Base-by-base conservation (phyloP, 2,113 vertebrate species). In the Isichthys henryi region DNA sequence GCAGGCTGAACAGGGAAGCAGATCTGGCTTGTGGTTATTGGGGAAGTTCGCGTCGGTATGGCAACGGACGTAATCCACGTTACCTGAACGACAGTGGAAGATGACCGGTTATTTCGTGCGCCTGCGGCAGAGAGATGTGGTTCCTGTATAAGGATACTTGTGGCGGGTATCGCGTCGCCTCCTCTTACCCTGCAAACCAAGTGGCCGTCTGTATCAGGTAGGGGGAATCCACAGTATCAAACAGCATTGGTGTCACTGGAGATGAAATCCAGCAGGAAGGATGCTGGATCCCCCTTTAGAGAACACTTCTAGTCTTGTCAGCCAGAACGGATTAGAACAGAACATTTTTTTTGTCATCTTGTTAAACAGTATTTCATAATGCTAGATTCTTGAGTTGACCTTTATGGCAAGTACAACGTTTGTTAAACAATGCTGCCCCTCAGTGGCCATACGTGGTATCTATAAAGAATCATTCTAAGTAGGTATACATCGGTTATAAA, bases 391-490 rank as follows among this genome's bases (percentile, higher is more conserved):
- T 52, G 19, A 31, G 21, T 35, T 45, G 31, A 62, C 48, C 15
- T 11, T 77, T 15, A 17, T 27, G 21, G 53, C 17, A 45, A 58
- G 13, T 50, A 10, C 27, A 46, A 17, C 15, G 91, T 92, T 90
- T 4, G 88, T 89, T 91, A 89, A 90, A 91, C 84, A 66, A 89
- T 92, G 88, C 92, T 92, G 94, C 93, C 95, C 91, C 86, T 94
- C 95, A 90, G 77, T 93, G 95, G 89, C 10, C 7, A 31, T 19
- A 39, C 1, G 19, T 35, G 10, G 85, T 53, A 86, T n/a, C 27
- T 53, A 19, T 39, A 27, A 87, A 17, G 46, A 23, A 35, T 45
- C 45, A 11, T 2, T 46, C 21, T 84, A 45, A 46, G 43, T 23
- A 48, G 43, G 4, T 48, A 31, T 15, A 35, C 2, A 56, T 87